These are phyloP conservation scores for Temnothorax ravouxi DNA, from an alignment of 2,888 invertebrate genomes.

Conservation along the genomic window DNA sequence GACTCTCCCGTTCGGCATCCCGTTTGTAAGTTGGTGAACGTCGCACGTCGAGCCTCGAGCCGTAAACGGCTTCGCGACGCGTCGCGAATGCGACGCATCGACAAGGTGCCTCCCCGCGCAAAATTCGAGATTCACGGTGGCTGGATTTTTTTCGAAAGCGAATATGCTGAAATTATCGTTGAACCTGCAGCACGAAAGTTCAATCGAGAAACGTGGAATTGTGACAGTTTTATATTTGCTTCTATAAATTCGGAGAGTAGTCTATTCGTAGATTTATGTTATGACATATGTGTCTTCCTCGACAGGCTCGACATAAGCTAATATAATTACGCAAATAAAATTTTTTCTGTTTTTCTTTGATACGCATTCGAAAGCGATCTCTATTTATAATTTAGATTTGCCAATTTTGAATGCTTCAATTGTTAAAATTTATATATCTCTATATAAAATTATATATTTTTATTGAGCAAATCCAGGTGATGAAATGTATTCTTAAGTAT, in stretches of 20 bases:
- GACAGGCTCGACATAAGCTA: neutral
- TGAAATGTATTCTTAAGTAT: neutral
- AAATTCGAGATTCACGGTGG: slow-evolving; percentile 40
- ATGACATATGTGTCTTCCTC: slow-evolving; percentile 8
- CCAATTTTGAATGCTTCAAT: neutral
- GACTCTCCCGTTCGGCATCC: slow-evolving; percentile 76
- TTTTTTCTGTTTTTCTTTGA: neutral
- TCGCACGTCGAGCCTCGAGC: neutral
- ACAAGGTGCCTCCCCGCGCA: neutral
- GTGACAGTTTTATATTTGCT: neutral
- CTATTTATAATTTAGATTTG: neutral
- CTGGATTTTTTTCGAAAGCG: slow-evolving; percentile 12
- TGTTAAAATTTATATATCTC: neutral
- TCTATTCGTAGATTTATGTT: neutral
- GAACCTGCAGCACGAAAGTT: neutral
- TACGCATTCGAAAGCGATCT: neutral
- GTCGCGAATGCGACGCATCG: neutral
- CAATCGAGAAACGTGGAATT: neutral
- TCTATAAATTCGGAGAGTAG: neutral
- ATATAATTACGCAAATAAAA: neutral
- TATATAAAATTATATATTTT: neutral
- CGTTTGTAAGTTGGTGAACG: slow-evolving; percentile 67
- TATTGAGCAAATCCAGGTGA: neutral
- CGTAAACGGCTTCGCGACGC: neutral
- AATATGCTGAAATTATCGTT: neutral